Evolutionary conservation across 1,140 invertebrate genomes (phyloP), one percentile per base, ranked within the genome.

Genomic region (Triops longicaudatus): DNA sequence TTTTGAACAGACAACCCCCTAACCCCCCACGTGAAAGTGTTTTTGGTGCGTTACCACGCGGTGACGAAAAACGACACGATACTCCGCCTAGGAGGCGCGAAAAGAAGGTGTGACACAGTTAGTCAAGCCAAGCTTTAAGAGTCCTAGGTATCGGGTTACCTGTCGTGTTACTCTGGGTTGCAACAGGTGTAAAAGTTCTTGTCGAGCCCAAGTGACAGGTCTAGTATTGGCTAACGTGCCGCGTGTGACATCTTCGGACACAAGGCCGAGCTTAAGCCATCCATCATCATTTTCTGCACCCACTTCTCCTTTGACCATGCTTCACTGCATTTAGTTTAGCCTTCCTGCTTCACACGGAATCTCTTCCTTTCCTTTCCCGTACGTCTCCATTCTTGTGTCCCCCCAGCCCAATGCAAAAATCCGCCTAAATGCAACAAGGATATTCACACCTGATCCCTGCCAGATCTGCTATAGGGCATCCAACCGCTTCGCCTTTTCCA

Each of bases 131-230:
- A 63, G 50, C 50, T 22, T 37, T 37, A 3, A 10, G 7, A 63
- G n/a, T 63, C 22, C 50, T 17, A 22, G 50, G 50, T 63, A 63
- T 63, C 50, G 50, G 50, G 50, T 63, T 63, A 63, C 50, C 50
- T 63, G 50, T 63, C 50, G 50, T 22, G 50, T 63, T 63, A 22
- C 14, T 63, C 44, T 63, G 9, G 17, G 14, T 63, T 22, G 50
- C 50, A 63, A 63, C 50, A 63, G 50, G 50, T 63, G 50, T 63
- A 63, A 63, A 63, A 63, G 17, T 63, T 63, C 50, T n/a, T 63
- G 50, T 22, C 50, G 50, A 63, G 50, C 5, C 50, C 10, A 22
- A n/a, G 50, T 63, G 50, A 63, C 50, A 63, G 50, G 50, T 63
- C 50, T 63, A 14, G 50, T 63, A 63, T 63, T 63, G 50, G 50